A percentile compares a stretch with the other conserved stretches of the same genome.
Conservation (phyloP, 2,888 invertebrate species). For the Drosophila mayaguana region DNA sequence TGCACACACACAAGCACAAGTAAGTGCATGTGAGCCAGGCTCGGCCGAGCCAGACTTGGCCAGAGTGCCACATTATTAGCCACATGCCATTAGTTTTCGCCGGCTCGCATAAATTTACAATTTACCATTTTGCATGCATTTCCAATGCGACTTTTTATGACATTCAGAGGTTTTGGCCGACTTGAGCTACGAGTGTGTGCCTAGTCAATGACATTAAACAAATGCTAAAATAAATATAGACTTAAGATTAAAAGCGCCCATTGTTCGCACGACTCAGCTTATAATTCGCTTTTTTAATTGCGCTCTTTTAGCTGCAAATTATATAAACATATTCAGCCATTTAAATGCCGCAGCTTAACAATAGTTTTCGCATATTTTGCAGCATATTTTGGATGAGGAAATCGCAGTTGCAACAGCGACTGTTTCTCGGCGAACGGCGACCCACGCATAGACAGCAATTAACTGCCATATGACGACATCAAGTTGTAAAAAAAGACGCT, state of each 20-base stretch:
- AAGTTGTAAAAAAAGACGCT: conserved; percentile 18
- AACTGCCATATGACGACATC: conserved; percentile 52
- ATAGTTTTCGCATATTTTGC: conserved; percentile 41
- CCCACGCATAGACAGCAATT: conserved; percentile 71
- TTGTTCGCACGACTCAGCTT: conserved; percentile 1
- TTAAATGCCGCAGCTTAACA: conserved; percentile 33
- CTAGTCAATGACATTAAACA: conserved; percentile 28
- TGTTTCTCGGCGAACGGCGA: conserved; percentile 41
- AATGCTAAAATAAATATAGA: conserved; percentile 21
- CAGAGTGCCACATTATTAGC: conserved; percentile 57
- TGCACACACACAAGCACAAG: conserved; percentile 14
- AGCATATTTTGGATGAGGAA: conserved; percentile 53
- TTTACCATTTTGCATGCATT: conserved; percentile 63
- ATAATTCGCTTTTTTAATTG: conserved; percentile 3
- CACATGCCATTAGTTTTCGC: conserved; percentile 65
- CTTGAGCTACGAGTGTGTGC: conserved; percentile 20
- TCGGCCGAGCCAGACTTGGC: conserved; percentile 14
- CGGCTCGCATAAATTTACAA: conserved; percentile 60
- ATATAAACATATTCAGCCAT: conserved; percentile 1
- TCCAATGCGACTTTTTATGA: conserved; percentile 65
- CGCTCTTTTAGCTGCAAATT: conserved; percentile 5
- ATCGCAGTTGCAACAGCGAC: conserved; percentile 58
- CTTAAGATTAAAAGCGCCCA: neutral
- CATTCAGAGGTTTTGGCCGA: conserved; percentile 41
- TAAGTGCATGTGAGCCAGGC: conserved; percentile 23